Evolutionary conservation across 2,888 invertebrate genomes (phyloP), one percentile per base, ranked within the genome.

Genomic region (Campoplex nolae): DNA sequence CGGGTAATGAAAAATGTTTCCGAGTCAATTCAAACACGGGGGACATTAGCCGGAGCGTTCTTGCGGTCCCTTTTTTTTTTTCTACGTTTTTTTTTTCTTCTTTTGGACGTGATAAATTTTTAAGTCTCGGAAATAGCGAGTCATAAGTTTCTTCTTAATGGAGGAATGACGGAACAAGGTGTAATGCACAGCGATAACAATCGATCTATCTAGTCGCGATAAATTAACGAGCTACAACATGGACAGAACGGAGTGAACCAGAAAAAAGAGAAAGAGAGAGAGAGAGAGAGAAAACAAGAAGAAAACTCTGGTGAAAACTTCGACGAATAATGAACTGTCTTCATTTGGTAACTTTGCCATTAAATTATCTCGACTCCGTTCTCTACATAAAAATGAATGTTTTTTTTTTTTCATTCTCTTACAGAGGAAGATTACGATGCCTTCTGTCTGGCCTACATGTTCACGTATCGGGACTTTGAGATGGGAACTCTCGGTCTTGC

Each of bases 401-500:
- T 51, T 76, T 80, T 9, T 51, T 76, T 80, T 81, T 65, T 16
- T 23, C 73, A 56, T 65, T 23, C 11, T 75, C 23, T 83, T 92
- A 90, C 96, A 97, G 98, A 99, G 96, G 98, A 98, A 94, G 98
- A 99, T 95, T 99, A 99, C 95, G 98, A 99, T 94, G 98, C 98
- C 32, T 99, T 99, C 95, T 99, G 99, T 94, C 95, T 99, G 93
- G 99, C 99, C 80, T 99, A 99, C 95, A 98, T 99, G 97, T 99
- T 99, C 94, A 99, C 99, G 28, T 99, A 99, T 94, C 96, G 99
- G 77, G 98, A 98, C 95, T 98, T 98, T 93, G 98, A 98, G 95
- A 98, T 98, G 97, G 98, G 98, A 54, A 98, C 98, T 7, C 95
- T 99, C 88, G 99, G 99, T 11, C 95, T 99, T 86, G 99, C 99